Conservation (phyloP, 92 coral and sea anemone species). For the Isaurus tuberculatus region DNA sequence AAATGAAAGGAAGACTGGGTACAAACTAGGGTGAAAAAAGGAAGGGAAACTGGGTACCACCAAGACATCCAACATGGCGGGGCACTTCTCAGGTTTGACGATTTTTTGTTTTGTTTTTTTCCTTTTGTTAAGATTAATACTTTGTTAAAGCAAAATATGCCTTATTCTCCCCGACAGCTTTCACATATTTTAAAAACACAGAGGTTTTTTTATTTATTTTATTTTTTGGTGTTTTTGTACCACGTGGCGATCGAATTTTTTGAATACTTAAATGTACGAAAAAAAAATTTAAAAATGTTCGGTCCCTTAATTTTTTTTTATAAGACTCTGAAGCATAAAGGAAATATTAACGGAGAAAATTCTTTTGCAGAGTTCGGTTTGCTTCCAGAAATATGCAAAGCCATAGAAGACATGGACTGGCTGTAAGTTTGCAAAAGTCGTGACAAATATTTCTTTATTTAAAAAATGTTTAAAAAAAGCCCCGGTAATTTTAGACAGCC, state of each 20-base stretch:
- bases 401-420: slow-evolving; percentile 99
- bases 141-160: not conserved
- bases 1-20: slow-evolving; percentile 37
- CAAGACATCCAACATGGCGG: slow-evolving; percentile 88
- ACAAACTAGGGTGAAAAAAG: slow-evolving; percentile 11
- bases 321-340: no score
- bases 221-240: not conserved
- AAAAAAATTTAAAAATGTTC: not conserved
- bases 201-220: not conserved
- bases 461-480: no score
- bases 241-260: not conserved
- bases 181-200: not conserved
- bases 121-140: not conserved
- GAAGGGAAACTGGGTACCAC: slow-evolving; percentile 31
- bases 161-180: not conserved
- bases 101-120: not conserved
- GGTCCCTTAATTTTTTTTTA: not conserved
- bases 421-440: slow-evolving; percentile 79
- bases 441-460: no score
- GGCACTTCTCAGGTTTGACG: slow-evolving; percentile 93
- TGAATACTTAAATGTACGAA: not conserved
- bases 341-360: not conserved
- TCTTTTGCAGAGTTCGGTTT: slow-evolving; percentile 86
- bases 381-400: slow-evolving; percentile 97
- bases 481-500: no score